Evolutionary conservation across 2,113 vertebrate genomes (phyloP).

Genomic region (Dasyornis broadbenti): DNA sequence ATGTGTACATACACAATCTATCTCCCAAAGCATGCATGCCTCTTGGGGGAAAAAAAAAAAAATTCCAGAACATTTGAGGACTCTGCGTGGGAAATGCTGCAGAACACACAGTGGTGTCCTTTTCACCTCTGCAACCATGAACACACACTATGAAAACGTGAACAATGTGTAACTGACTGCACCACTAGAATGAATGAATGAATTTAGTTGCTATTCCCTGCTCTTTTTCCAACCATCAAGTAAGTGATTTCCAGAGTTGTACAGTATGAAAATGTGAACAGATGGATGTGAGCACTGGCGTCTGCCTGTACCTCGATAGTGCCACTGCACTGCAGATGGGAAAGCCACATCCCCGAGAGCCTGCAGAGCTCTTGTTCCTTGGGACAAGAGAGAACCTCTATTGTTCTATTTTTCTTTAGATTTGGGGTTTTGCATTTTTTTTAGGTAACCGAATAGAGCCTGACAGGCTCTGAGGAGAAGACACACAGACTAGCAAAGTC

Average conservation of each 20-base stretch:
- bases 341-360: neutral
- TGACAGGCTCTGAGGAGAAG: neutral
- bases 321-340: neutral
- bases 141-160: neutral
- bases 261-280: neutral
- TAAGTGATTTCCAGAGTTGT: neutral
- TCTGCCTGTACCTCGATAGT: neutral
- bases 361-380: neutral
- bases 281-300: neutral
- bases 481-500: neutral
- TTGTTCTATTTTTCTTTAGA: neutral
- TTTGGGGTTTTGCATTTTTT: neutral
- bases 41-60: neutral
- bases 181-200: neutral
- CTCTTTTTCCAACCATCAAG: neutral
- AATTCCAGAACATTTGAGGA: neutral
- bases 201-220: neutral
- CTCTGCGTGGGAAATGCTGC: neutral
- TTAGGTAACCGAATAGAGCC: neutral
- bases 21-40: neutral
- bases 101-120: neutral
- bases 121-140: neutral
- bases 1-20: neutral
- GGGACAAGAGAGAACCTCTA: neutral
- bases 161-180: neutral